These are phyloP conservation scores for Drosophila kanapiae DNA, from an alignment of 1,140 invertebrate species.

Conservation along the genomic window DNA sequence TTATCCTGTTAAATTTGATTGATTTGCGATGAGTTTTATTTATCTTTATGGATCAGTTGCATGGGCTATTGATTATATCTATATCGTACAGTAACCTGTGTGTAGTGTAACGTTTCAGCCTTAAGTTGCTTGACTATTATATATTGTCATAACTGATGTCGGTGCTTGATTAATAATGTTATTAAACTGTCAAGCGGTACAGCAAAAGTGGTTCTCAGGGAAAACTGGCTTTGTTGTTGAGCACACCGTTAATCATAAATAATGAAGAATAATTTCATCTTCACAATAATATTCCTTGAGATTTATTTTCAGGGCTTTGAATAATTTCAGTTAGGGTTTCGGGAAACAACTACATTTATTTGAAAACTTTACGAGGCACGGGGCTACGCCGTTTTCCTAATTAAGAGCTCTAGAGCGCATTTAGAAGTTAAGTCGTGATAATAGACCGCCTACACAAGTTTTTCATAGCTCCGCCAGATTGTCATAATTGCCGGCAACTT, in stretches of 20 bases:
- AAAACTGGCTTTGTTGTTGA: slow-evolving; percentile 16
- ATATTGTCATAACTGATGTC: slow-evolving; percentile 16
- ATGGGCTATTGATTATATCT: not conserved
- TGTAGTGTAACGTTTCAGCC: not conserved
- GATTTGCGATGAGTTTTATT: not conserved
- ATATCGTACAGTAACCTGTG: not conserved
- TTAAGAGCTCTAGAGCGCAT: too few relatives aligned
- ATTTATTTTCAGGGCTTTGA: not conserved
- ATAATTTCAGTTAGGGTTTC: not conserved
- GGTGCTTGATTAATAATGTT: slow-evolving; percentile 34
- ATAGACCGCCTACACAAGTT: slow-evolving; percentile 1
- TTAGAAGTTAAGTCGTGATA: not conserved
- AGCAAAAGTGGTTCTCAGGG: slow-evolving; percentile 28
- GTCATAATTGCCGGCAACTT: slow-evolving; percentile 1
- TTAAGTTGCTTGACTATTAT: not conserved
- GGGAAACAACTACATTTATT: not conserved
- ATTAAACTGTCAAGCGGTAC: slow-evolving; percentile 28
- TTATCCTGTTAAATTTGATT: not conserved
- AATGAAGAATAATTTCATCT: slow-evolving; percentile 8
- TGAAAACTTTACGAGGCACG: not conserved
- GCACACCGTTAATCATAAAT: slow-evolving; percentile 12
- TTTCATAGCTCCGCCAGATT: not conserved
- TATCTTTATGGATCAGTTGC: not conserved
- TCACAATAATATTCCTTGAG: not conserved
- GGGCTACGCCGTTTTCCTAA: not conserved